These are phyloP conservation scores for Hippoglossus stenolepis DNA, from an alignment of 2,113 vertebrate genomes.

Conservation along the genomic window DNA sequence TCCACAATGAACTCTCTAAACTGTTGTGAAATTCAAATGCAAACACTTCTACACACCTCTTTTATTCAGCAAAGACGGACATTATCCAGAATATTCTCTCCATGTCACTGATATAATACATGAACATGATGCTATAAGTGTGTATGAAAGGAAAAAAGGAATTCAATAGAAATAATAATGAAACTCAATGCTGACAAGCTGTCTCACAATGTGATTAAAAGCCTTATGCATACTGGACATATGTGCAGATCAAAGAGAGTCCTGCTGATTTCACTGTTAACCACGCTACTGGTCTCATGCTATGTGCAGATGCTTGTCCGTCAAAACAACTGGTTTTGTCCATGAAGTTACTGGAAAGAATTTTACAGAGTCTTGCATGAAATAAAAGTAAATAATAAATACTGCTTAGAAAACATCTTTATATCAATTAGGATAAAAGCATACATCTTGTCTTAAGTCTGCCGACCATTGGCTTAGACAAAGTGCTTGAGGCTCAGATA, in stretches of 20 bases:
- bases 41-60: conserved; percentile 32
- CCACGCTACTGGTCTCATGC: not conserved
- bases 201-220: no score
- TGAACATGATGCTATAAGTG: conserved; percentile 6
- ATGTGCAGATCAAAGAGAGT: no score
- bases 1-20: conserved; percentile 44
- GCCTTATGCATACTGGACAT: no score
- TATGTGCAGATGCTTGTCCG: no score
- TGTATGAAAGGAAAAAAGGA: not conserved
- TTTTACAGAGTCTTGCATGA: no score
- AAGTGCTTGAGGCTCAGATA: no score
- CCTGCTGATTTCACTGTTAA: conserved; percentile 21
- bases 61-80: conserved; percentile 1
- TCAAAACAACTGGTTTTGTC: not conserved
- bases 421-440: no score
- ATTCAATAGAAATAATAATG: not conserved
- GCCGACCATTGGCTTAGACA: no score
- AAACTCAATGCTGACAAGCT: conserved; percentile 10
- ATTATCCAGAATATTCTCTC: not conserved
- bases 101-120: not conserved
- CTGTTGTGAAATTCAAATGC: conserved; percentile 59
- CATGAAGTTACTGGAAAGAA: no score
- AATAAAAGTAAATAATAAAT: no score
- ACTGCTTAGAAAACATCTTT: no score
- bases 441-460: no score